Percentiles rank a stretch among this genome's conserved stretches.
These are phyloP conservation scores for Eolophus roseicapilla DNA, from an alignment of 2,113 vertebrate species.

Conservation along the genomic window DNA sequence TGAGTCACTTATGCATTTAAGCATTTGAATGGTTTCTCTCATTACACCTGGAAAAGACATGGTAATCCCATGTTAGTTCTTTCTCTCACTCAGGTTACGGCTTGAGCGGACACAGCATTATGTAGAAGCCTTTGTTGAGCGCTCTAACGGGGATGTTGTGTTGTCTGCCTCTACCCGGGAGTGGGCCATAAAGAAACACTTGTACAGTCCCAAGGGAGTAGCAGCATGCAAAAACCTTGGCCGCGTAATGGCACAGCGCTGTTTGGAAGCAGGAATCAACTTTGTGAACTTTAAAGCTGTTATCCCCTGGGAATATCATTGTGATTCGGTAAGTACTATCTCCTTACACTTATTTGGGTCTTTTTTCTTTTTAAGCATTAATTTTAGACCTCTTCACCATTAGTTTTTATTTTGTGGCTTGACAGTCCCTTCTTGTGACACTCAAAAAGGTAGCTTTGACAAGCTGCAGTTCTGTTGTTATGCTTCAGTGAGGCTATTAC, in stretches of 20 bases:
- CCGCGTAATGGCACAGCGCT: constrained; percentile 85
- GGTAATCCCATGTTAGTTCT: background rate
- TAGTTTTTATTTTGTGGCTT: background rate
- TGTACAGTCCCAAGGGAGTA: constrained; percentile 82
- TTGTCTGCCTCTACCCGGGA: constrained; percentile 90
- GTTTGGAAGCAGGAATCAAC: constrained; percentile 88
- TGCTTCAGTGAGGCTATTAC: background rate
- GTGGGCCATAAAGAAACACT: constrained; percentile 89
- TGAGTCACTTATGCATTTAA: background rate
- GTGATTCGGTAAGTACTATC: constrained; percentile 80
- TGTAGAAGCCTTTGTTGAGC: constrained; percentile 81
- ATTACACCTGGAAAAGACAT: background rate
- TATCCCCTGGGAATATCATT: constrained; percentile 84
- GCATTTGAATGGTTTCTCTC: background rate
- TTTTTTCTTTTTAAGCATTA: background rate
- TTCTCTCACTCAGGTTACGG: constrained; percentile 75
- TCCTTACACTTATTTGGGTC: background rate
- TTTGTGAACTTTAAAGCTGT: constrained; percentile 81
- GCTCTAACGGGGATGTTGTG: constrained; percentile 74
- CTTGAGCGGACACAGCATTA: constrained; percentile 84
- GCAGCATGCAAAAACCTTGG: constrained; percentile 86
- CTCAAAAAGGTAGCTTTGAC: background rate
- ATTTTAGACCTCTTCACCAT: background rate
- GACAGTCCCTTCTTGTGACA: background rate
- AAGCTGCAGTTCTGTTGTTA: background rate